A percentile compares a stretch with the other conserved stretches of the same genome.
These are phyloP conservation scores for Clarias magur DNA, from an alignment of 2,113 vertebrate genomes.

Conservation along the genomic window DNA sequence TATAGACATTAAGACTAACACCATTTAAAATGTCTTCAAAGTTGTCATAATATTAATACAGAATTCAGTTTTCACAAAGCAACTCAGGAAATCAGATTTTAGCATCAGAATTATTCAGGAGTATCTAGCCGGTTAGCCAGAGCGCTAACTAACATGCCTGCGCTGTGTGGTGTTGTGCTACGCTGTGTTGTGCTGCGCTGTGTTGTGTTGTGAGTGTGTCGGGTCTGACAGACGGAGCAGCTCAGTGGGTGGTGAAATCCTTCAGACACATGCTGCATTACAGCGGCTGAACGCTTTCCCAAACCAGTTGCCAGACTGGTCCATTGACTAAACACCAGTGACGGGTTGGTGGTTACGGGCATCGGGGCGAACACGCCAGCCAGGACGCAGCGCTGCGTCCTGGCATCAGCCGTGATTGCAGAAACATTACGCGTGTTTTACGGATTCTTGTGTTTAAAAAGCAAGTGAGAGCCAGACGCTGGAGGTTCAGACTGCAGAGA, in stretches of 20 bases:
- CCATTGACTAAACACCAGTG: neutral
- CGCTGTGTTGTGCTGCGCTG: too few relatives aligned
- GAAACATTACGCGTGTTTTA: neutral
- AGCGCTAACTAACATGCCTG: too few relatives aligned
- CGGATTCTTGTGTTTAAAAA: neutral
- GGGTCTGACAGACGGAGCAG: neutral
- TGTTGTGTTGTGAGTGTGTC: neutral
- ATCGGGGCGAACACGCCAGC: neutral
- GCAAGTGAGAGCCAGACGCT: neutral
- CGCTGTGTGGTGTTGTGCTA: too few relatives aligned
- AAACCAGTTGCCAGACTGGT: neutral
- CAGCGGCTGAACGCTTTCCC: neutral
- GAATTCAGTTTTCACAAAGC: neutral
- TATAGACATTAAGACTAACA: neutral
- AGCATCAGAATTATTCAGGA: neutral
- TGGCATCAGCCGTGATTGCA: neutral
- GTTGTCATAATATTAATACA: too few relatives aligned
- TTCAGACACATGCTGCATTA: neutral
- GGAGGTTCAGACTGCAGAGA: neutral
- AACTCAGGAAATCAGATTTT: neutral
- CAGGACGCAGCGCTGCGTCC: neutral
- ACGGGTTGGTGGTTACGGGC: neutral
- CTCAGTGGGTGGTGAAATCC: neutral
- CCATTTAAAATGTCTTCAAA: neutral
- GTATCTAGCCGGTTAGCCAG: too few relatives aligned